phyloP scores from a whole-genome alignment of 1,140 invertebrate genomes.

The Ceratosolen solmsi region DNA sequence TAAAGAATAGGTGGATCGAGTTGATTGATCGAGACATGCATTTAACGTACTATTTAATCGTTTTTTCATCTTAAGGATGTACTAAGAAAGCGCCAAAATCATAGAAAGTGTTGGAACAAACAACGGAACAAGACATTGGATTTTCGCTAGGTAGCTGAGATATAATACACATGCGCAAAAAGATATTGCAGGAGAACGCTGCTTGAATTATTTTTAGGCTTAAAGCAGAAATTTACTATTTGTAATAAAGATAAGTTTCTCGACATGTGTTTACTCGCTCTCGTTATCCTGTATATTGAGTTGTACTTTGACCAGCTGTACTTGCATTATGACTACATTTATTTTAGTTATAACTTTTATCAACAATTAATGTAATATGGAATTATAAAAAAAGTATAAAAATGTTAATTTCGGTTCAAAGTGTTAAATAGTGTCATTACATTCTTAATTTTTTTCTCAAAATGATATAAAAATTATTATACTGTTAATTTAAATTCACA shows the following conservation, averaged over 20 bases:
- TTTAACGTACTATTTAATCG: background rate
- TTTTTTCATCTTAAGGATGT: background rate
- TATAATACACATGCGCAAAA: background rate
- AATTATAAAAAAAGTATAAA: too few relatives aligned
- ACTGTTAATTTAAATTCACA: background rate
- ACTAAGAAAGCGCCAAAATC: background rate
- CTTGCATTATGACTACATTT: too few relatives aligned
- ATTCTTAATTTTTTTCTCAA: too few relatives aligned
- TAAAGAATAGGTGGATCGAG: constrained; percentile 22
- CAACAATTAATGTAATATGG: background rate
- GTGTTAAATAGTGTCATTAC: too few relatives aligned
- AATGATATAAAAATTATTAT: background rate
- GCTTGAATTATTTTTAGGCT: background rate
- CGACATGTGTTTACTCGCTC: background rate
- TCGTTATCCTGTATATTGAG: background rate
- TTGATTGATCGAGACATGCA: constrained; percentile 15
- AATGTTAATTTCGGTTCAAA: too few relatives aligned
- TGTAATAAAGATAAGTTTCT: too few relatives aligned
- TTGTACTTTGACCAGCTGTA: background rate
- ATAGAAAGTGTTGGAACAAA: background rate
- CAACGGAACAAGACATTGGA: background rate
- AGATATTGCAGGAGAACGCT: background rate
- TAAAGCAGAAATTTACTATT: background rate
- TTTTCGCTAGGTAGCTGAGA: background rate
- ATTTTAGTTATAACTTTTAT: too few relatives aligned